Conservation (phyloP, 2,113 vertebrate genomes). For the Crypturellus undulatus region DNA sequence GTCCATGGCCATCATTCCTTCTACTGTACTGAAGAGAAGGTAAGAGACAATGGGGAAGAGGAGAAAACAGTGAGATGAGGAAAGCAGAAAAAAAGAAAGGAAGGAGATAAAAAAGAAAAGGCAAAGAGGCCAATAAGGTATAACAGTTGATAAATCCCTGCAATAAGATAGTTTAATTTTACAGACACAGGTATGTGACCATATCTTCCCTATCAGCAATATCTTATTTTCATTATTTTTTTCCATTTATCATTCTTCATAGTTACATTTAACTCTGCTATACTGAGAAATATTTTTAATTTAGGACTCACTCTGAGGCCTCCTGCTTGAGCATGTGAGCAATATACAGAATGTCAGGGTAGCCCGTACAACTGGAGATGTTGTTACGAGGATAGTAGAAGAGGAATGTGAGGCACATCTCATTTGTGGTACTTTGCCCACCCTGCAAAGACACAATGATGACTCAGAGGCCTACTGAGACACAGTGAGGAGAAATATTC, state of each 20-base stretch:
- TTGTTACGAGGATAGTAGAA: conserved; percentile 82
- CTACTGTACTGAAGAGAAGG: conserved; percentile 43
- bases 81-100: neutral
- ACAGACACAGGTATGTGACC: neutral
- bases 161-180: neutral
- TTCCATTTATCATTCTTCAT: neutral
- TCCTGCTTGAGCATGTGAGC: conserved; percentile 41
- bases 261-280: neutral
- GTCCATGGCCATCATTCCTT: conserved; percentile 61
- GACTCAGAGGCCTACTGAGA: neutral
- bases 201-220: neutral
- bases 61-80: neutral
- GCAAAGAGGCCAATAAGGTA: neutral
- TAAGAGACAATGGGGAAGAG: neutral
- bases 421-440: conserved; percentile 78
- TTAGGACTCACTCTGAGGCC: conserved; percentile 64
- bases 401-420: conserved; percentile 88
- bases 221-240: neutral
- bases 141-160: neutral
- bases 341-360: conserved; percentile 52
- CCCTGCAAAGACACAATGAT: conserved; percentile 70
- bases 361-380: conserved; percentile 77
- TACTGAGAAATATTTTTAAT: neutral
- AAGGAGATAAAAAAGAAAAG: neutral
- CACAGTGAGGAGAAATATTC: neutral